Base-by-base conservation (phyloP, 2,888 invertebrate genomes). In the Odontocolon sp. region DNA sequence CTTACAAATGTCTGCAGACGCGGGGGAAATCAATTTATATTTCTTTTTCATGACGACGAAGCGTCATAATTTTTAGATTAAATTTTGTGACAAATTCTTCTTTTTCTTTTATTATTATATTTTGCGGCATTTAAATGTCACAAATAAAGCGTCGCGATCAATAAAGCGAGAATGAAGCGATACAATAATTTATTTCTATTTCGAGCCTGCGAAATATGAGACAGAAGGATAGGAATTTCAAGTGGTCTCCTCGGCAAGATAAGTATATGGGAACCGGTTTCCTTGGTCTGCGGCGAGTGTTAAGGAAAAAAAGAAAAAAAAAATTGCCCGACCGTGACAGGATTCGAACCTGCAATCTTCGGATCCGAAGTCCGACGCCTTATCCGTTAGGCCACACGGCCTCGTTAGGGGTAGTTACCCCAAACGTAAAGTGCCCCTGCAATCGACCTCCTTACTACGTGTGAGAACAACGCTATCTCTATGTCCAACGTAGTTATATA, bases 261-360 rank as follows among this genome's bases (percentile, higher is more conserved):
- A 61, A 68, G 56, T 28, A 47, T 31, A 21, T 33, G 45, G n/a
- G 50, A 77, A 77, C 76, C 76, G 76, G 76, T 77, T 77, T 71
- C 54, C 47, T 28, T 28, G 38, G 31, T 42, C 36, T 6, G 21
- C 31, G 47, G 36, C 23, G 42, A 28, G 38, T 28, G 18, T 56
- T 5, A 21, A 45, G 8, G 18, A 42, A 67, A 50, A 52, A 18
- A 78, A 80, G 80, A 86, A 82, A 83, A 84, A 81, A 75, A 28
- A 47, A 18, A 36, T 82, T 90, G 90, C 52, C 52, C 77, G 77
- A 91, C 91, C 91, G 91, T 91, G 91, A 91, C 91, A 91, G 91
- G 91, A 91, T 90, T 91, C 91, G 91, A 91, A 91, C 91, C 91
- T 91, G 91, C 91, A 91, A 91, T 91, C 91, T 91, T 91, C 91